These are phyloP conservation scores for Pegoplata infirma DNA, from an alignment of 2,888 invertebrate genomes.

Conservation along the genomic window DNA sequence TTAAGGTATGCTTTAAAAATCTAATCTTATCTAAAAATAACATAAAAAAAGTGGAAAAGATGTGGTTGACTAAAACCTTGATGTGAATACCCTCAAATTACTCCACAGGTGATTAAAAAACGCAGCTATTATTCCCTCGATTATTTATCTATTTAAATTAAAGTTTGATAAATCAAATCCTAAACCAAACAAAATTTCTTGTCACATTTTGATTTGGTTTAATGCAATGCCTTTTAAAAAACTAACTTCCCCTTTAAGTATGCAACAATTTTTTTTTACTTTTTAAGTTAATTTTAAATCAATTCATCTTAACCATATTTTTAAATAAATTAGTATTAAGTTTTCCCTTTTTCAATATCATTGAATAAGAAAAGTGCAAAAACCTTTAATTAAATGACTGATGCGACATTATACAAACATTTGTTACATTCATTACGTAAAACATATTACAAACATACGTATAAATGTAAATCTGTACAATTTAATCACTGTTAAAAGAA, in stretches of 20 bases:
- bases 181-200: no score
- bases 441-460: neutral
- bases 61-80: no score
- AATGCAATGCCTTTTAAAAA: no score
- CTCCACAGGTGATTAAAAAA: no score
- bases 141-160: no score
- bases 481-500: conserved; percentile 57
- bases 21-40: no score
- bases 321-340: conserved; percentile 10
- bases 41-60: no score
- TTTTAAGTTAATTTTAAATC: neutral
- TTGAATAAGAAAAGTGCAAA: conserved; percentile 31
- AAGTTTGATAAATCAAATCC: no score
- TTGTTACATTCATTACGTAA: conserved; percentile 1
- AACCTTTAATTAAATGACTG: conserved; percentile 53
- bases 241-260: neutral
- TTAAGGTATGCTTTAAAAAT: no score
- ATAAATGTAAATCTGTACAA: conserved; percentile 47
- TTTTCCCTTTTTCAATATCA: conserved; percentile 42
- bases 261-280: neutral
- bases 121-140: no score
- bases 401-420: conserved; percentile 14
- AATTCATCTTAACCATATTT: conserved; percentile 3
- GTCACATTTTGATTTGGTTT: no score
- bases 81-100: no score